Percentiles rank a stretch among this genome's conserved stretches.
phyloP scores from a whole-genome alignment of 2,888 invertebrate genomes.

The Phaonia tiefii region DNA sequence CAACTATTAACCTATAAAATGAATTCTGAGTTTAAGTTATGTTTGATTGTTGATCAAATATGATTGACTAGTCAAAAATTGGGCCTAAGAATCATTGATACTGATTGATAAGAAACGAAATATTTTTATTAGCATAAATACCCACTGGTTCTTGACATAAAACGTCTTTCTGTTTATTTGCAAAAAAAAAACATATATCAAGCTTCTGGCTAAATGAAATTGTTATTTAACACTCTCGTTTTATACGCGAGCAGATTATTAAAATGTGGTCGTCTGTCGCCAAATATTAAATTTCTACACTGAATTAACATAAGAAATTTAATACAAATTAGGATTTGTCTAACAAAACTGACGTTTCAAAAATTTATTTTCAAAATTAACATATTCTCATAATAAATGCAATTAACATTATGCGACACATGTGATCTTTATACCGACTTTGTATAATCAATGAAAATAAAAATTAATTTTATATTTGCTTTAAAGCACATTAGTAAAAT shows the following conservation, averaged over 20 bases:
- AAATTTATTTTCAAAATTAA: constrained; percentile 18
- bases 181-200: too few species aligned
- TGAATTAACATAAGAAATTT: constrained; percentile 23
- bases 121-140: too few species aligned
- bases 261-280: not conserved
- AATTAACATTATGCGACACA: not conserved
- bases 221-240: constrained; percentile 20
- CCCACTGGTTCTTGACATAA: too few species aligned
- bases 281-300: constrained; percentile 1
- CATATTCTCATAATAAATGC: constrained; percentile 25
- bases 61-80: too few species aligned
- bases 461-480: not conserved
- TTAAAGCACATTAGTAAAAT: not conserved
- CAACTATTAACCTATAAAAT: too few species aligned
- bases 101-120: too few species aligned
- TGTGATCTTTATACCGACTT: constrained; percentile 4
- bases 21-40: too few species aligned
- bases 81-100: too few species aligned
- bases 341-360: not conserved
- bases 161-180: too few species aligned
- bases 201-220: too few species aligned
- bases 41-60: too few species aligned
- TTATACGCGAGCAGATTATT: constrained; percentile 2
- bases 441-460: not conserved
- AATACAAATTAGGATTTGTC: not conserved